Conservation (phyloP, 2,888 invertebrate species). For the Nezara viridula region DNA sequence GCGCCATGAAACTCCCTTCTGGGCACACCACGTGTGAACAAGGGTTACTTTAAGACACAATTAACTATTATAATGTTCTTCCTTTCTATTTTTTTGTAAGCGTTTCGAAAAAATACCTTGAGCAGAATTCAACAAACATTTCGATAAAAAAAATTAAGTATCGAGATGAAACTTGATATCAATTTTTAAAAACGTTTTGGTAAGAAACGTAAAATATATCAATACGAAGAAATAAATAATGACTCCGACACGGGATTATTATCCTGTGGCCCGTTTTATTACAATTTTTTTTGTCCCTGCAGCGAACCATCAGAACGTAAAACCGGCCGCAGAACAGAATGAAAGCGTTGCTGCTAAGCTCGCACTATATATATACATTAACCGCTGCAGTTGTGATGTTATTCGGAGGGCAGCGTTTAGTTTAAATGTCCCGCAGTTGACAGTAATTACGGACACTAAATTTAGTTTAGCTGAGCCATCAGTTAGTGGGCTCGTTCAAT, state of each 20-base stretch:
- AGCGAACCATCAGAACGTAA: neutral
- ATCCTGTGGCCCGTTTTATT: neutral
- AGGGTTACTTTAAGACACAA: too few relatives aligned
- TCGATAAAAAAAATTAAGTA: too few relatives aligned
- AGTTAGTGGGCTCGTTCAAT: conserved; percentile 34
- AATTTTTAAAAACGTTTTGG: neutral
- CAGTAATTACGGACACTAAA: conserved; percentile 42
- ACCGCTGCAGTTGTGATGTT: conserved; percentile 5
- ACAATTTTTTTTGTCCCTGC: neutral
- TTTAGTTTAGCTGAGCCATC: conserved; percentile 40
- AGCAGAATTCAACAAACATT: too few relatives aligned
- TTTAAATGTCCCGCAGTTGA: conserved; percentile 36
- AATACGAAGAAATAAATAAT: neutral
- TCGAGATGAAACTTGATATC: too few relatives aligned
- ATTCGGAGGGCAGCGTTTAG: neutral
- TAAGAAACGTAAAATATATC: neutral
- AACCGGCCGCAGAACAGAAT: neutral
- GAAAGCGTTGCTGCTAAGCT: neutral
- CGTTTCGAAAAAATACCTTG: too few relatives aligned
- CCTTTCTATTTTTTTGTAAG: too few relatives aligned
- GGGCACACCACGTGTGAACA: too few relatives aligned
- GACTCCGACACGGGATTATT: too few relatives aligned
- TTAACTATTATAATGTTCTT: too few relatives aligned
- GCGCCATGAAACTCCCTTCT: too few relatives aligned
- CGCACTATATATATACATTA: neutral